These are phyloP conservation scores for Apodemia mormo DNA, from an alignment of 2,888 invertebrate species.

Conservation along the genomic window DNA sequence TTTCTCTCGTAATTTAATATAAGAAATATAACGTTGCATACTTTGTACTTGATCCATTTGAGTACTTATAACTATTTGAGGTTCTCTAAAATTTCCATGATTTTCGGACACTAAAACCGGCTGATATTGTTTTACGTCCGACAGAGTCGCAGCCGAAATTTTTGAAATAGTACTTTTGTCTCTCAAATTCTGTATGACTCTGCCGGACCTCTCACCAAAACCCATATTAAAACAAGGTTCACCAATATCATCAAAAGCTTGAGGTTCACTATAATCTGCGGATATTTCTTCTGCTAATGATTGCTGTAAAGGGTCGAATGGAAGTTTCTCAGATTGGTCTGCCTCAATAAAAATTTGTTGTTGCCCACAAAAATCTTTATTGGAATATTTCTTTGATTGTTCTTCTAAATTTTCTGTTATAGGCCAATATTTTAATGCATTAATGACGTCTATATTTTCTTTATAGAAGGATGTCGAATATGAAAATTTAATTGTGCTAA, in stretches of 20 bases:
- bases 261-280: slow-evolving; percentile 45
- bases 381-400: slow-evolving; percentile 24
- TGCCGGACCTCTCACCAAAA: slow-evolving; percentile 83
- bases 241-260: slow-evolving; percentile 45
- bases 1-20: slow-evolving; percentile 57
- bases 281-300: slow-evolving; percentile 64
- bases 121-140: slow-evolving; percentile 81
- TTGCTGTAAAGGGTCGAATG: slow-evolving; percentile 49
- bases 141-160: slow-evolving; percentile 82
- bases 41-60: slow-evolving; percentile 47
- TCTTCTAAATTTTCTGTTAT: slow-evolving; percentile 39
- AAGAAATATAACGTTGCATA: slow-evolving; percentile 48
- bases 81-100: slow-evolving; percentile 42
- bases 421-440: slow-evolving; percentile 58
- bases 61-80: slow-evolving; percentile 34
- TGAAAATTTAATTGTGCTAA: slow-evolving; percentile 65
- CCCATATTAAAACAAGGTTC: slow-evolving; percentile 76
- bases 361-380: slow-evolving; percentile 38
- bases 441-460: slow-evolving; percentile 56
- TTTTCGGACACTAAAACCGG: slow-evolving; percentile 68
- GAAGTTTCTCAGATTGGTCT: slow-evolving; percentile 33
- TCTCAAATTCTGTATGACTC: slow-evolving; percentile 76
- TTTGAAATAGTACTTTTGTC: slow-evolving; percentile 60
- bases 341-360: slow-evolving; percentile 48
- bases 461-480: slow-evolving; percentile 63